Evolutionary conservation across 2,888 invertebrate species (phyloP), one percentile per base, ranked within the genome.

Genomic region (Pogonocherus hispidulus): DNA sequence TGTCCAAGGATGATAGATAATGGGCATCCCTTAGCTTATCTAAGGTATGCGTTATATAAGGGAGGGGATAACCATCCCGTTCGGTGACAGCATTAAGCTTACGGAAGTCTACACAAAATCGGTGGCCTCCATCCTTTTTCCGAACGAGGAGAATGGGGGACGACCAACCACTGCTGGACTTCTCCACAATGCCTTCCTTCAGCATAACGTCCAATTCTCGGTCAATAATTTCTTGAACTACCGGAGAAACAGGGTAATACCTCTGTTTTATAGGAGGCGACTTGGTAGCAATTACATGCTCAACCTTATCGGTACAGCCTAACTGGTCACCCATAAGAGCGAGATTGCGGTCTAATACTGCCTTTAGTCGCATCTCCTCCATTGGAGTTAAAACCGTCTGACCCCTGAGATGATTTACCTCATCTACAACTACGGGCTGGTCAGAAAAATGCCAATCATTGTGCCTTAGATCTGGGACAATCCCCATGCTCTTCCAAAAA

Each of bases 81-180:
- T 66, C 66, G 0, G 72, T 76, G 0, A 73, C 63, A 0, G 32
- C 56, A 47, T 78, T 78, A 16, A 75, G 54, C 23, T 64, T 57
- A 4, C 71, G 64, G 64, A 55, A 76, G 46, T 78, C 75, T 0
- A 76, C 62, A 8, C 74, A 74, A 20, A 81, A 70, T 14, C 80
- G 23, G 16, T 66, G 52, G 0, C 66, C 70, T 9, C 60, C 51
- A 65, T 81, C 79, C 52, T 79, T 79, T 69, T 83, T 85, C 20
- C 64, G 69, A 0, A 82, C 81, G 2, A 84, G 16, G 1, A 67
- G 0, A 5, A 51, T 27, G 6, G 67, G 67, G 0, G 55, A 63
- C 19, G 0, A 83, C 80, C 80, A 85, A 0, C 83, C 81, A 20
- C 72, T 72, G 9, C 46, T 52, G 0, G 74, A 74, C 4, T 63